These are phyloP conservation scores for Drosophila quadrilineata DNA, from an alignment of 1,140 invertebrate genomes.

Conservation along the genomic window DNA sequence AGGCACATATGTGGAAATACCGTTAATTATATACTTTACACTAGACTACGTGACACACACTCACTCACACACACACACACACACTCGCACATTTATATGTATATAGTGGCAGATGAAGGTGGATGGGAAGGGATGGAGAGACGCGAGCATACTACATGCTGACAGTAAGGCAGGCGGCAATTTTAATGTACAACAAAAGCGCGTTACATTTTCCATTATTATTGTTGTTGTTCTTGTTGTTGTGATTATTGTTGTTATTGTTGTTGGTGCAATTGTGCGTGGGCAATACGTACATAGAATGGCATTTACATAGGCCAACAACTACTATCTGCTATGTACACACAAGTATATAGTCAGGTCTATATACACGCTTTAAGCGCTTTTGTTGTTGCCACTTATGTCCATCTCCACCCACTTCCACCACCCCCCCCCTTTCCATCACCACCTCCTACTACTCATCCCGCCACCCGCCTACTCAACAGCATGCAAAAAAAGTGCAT, in stretches of 20 bases:
- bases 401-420: too few species aligned
- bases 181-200: conserved; percentile 77
- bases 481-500: conserved; percentile 42
- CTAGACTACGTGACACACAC: conserved; percentile 39
- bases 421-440: too few species aligned
- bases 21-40: conserved; percentile 78
- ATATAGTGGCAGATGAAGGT: too few species aligned
- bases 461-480: too few species aligned
- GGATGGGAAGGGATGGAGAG: too few species aligned
- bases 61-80: conserved; percentile 19
- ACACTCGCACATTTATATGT: conserved; percentile 1
- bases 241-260: conserved; percentile 36
- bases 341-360: conserved; percentile 3
- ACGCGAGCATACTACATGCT: too few species aligned
- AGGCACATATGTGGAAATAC: conserved; percentile 49
- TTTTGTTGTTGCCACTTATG: conserved; percentile 40
- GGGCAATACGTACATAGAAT: conserved; percentile 55
- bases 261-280: conserved; percentile 42
- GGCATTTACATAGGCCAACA: conserved; percentile 54
- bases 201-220: conserved; percentile 51
- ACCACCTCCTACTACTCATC: too few species aligned
- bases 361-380: conserved; percentile 48
- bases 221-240: conserved; percentile 47
- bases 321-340: conserved; percentile 49
- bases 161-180: conserved; percentile 55